These are phyloP conservation scores for Atta cephalotes DNA, from an alignment of 1,140 invertebrate species.

Conservation along the genomic window DNA sequence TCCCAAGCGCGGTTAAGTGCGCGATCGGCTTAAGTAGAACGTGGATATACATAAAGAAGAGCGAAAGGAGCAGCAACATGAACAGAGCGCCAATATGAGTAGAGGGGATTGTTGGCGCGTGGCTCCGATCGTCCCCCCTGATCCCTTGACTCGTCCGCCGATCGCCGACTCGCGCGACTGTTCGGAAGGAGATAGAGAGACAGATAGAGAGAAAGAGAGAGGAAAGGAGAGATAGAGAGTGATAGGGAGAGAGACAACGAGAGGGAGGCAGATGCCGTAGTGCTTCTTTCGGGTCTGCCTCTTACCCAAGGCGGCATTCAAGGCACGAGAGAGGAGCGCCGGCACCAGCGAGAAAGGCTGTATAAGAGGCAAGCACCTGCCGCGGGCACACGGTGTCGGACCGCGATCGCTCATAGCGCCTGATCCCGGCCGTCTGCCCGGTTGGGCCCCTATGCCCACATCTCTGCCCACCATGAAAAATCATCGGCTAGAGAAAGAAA, in stretches of 20 bases:
- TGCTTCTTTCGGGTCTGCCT: conserved; percentile 74
- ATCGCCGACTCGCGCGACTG: conserved; percentile 69
- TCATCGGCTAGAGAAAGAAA: conserved; percentile 67
- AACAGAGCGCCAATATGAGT: conserved; percentile 48
- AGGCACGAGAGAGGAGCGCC: conserved; percentile 72
- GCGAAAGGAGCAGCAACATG: conserved; percentile 48
- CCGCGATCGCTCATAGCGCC: conserved; percentile 72
- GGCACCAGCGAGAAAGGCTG: conserved; percentile 71
- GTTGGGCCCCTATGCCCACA: conserved; percentile 75
- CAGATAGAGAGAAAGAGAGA: conserved; percentile 17
- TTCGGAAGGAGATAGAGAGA: conserved; percentile 8
- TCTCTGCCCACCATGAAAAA: conserved; percentile 72
- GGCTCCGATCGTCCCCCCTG: conserved; percentile 64
- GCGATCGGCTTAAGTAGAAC: conserved; percentile 58
- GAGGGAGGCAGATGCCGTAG: conserved; percentile 67
- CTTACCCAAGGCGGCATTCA: conserved; percentile 74
- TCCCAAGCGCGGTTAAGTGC: not conserved
- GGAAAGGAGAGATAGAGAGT: not conserved
- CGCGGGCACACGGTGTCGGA: conserved; percentile 71
- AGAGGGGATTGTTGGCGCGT: conserved; percentile 77
- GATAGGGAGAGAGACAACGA: conserved; percentile 37
- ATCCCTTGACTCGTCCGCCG: conserved; percentile 34
- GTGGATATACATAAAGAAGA: conserved; percentile 38
- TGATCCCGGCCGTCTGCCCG: conserved; percentile 58
- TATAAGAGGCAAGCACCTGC: conserved; percentile 75